Conservation (phyloP, 2,113 vertebrate genomes). For the Leptobrachium leishanense region DNA sequence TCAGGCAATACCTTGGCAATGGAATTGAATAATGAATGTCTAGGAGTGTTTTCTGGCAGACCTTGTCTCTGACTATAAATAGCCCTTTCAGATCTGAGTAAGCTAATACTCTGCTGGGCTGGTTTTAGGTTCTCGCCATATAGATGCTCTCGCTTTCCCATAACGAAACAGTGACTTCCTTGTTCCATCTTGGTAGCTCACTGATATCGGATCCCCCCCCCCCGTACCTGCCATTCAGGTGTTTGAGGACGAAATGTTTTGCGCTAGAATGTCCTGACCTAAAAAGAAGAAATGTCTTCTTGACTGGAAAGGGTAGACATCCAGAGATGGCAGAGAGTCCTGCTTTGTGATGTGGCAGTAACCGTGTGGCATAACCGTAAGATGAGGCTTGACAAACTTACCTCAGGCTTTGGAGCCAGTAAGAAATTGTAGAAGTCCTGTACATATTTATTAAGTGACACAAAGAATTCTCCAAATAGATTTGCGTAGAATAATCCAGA, state of each 20-base stretch:
- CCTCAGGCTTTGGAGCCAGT: too few relatives aligned
- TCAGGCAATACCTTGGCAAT: constrained; percentile 48
- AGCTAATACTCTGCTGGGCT: constrained; percentile 39
- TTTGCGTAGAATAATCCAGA: too few relatives aligned
- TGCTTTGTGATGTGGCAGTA: too few relatives aligned
- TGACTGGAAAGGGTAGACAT: too few relatives aligned
- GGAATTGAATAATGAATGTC: constrained; percentile 43
- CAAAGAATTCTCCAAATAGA: too few relatives aligned
- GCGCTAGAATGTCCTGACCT: too few relatives aligned
- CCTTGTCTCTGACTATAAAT: constrained; percentile 38
- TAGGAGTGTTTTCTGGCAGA: constrained; percentile 44
- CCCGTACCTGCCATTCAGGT: constrained; percentile 18
- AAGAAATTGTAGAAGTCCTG: too few relatives aligned
- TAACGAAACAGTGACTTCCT: constrained; percentile 38
- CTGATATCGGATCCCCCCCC: constrained; percentile 16
- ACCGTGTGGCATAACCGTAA: too few relatives aligned
- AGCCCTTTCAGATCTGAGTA: constrained; percentile 48
- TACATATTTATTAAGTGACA: too few relatives aligned
- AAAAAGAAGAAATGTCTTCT: too few relatives aligned
- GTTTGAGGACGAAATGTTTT: constrained; percentile 13
- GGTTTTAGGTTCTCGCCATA: constrained; percentile 30
- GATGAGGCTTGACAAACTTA: too few relatives aligned
- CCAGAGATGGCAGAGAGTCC: too few relatives aligned
- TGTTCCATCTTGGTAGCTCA: constrained; percentile 15
- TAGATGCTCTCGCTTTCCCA: constrained; percentile 42